Conservation (phyloP, 2,888 invertebrate species). For the Lottia gigantea region DNA sequence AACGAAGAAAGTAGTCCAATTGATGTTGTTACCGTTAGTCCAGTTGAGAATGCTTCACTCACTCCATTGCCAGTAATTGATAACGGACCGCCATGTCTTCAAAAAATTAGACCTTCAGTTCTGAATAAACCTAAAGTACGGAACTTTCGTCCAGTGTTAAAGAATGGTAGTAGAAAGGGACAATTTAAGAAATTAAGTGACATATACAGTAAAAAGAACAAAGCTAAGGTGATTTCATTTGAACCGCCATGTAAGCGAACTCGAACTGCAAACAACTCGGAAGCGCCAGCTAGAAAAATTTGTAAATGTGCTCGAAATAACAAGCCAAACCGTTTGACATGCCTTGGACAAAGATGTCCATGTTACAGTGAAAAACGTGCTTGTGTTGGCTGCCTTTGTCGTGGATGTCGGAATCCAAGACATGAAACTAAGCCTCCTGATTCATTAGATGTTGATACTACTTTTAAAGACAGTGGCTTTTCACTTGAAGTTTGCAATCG, state of each 20-base stretch:
- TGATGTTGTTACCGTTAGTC: conserved; percentile 1
- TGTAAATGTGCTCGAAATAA: conserved; percentile 93
- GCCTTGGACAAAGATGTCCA: conserved; percentile 92
- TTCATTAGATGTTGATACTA: neutral
- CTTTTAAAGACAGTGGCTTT: neutral
- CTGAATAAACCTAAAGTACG: neutral
- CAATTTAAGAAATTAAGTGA: neutral
- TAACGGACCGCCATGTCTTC: neutral
- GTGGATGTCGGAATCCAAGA: conserved; percentile 88
- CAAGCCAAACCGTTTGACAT: conserved; percentile 88
- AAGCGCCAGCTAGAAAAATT: conserved; percentile 29
- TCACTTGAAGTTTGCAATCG: conserved; percentile 3
- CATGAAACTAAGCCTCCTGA: neutral
- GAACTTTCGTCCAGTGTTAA: neutral
- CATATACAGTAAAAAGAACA: neutral
- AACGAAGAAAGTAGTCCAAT: neutral
- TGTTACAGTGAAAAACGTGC: conserved; percentile 92
- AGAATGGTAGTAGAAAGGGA: neutral
- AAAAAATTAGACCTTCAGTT: neutral
- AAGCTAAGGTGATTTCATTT: conserved; percentile 15
- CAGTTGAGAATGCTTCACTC: neutral
- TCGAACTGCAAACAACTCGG: conserved; percentile 26
- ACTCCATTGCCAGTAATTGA: neutral
- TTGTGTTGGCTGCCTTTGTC: conserved; percentile 89
- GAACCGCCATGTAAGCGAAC: conserved; percentile 35